Percentiles rank a stretch among this genome's conserved stretches.
Evolutionary conservation across 1,140 invertebrate genomes (phyloP).

Genomic region (Dendrolimus kikuchii): DNA sequence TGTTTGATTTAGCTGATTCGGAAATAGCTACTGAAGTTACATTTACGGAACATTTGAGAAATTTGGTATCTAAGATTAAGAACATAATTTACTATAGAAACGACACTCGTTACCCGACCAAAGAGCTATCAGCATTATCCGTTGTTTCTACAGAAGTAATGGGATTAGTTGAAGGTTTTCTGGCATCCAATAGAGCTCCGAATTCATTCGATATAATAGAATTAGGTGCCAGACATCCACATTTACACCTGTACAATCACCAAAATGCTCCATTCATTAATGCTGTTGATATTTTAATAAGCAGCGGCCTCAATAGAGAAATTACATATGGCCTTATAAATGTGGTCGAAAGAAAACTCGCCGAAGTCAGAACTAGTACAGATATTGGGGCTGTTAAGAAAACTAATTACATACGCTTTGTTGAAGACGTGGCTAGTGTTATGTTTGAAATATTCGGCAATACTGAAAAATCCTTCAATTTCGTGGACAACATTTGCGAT

Average conservation of each 20-base stretch:
- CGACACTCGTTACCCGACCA: conserved; percentile 51
- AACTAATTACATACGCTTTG: conserved; percentile 62
- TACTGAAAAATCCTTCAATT: conserved; percentile 56
- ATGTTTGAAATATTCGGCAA: conserved; percentile 66
- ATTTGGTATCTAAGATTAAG: conserved; percentile 62
- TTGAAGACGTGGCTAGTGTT: conserved; percentile 65
- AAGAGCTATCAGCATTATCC: conserved; percentile 58
- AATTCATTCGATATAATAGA: conserved; percentile 65
- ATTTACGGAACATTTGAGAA: conserved; percentile 61
- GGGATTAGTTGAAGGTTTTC: conserved; percentile 62
- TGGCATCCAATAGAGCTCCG: conserved; percentile 58
- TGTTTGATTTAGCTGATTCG: conserved; percentile 65
- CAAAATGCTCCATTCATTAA: conserved; percentile 66
- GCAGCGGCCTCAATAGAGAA: conserved; percentile 64
- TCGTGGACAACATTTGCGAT: conserved; percentile 59
- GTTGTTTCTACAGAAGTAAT: conserved; percentile 65
- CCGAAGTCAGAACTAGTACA: conserved; percentile 52
- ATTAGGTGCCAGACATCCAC: conserved; percentile 50
- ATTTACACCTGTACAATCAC: conserved; percentile 63
- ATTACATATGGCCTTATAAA: conserved; percentile 67
- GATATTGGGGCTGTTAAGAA: conserved; percentile 61
- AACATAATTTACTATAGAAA: conserved; percentile 59
- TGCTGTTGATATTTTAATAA: conserved; percentile 61
- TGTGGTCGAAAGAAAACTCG: conserved; percentile 63
- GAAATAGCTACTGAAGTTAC: conserved; percentile 67